Evolutionary conservation across 2,888 invertebrate species (phyloP).

Genomic region (Miltochrista miniata): DNA sequence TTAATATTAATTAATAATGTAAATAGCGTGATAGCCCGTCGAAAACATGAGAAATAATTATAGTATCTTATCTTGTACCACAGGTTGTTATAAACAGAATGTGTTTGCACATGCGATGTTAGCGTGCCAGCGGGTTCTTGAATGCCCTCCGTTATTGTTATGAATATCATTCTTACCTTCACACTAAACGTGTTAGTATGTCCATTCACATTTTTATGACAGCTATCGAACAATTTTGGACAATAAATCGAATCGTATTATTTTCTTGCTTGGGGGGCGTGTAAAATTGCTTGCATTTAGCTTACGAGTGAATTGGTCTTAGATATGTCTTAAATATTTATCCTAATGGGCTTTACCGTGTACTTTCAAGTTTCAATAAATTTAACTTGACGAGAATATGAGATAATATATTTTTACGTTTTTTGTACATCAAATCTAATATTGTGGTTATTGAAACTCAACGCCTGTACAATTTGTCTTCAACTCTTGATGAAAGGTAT

Average conservation of each 20-base stretch:
- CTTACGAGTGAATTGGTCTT: no score
- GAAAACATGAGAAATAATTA: slow-evolving; percentile 57
- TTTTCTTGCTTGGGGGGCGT: no score
- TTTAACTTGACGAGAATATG: no score
- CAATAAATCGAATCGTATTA: slow-evolving; percentile 1
- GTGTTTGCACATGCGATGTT: slow-evolving; percentile 55
- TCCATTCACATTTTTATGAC: slow-evolving; percentile 39
- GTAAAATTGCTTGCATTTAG: no score
- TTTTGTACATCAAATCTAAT: slow-evolving; percentile 15
- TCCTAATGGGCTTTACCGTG: no score
- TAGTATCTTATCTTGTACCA: slow-evolving; percentile 66
- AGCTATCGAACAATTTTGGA: slow-evolving; percentile 28
- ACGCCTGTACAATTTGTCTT: neutral
- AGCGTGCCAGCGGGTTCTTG: slow-evolving; percentile 35
- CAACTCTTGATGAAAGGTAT: no score
- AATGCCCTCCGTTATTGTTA: slow-evolving; percentile 36
- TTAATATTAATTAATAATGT: no score
- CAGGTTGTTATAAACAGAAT: slow-evolving; percentile 51
- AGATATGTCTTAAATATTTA: no score
- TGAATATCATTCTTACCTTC: slow-evolving; percentile 37
- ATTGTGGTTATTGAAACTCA: neutral
- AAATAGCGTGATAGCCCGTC: slow-evolving; percentile 38
- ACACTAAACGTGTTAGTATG: slow-evolving; percentile 30
- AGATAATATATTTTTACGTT: no score
- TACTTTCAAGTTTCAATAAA: no score